phyloP scores from a whole-genome alignment of 30 jellyfish, hydroid and myxozoan genomes.

The Aurelia coerulea region DNA sequence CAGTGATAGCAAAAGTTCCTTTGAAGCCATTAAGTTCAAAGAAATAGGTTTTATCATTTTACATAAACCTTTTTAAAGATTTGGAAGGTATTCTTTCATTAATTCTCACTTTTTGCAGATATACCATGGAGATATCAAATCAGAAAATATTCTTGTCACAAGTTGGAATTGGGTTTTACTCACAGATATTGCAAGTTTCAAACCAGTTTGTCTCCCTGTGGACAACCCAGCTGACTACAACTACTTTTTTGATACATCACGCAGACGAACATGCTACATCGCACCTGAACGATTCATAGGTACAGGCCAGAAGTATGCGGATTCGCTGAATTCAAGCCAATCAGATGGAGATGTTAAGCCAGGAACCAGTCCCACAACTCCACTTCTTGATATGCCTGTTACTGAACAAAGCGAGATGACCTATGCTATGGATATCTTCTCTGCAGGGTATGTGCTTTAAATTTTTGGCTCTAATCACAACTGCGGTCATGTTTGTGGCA shows the following conservation, averaged over 20 bases:
- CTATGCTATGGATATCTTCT: slow-evolving; percentile 92
- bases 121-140: slow-evolving; percentile 97
- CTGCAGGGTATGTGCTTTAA: slow-evolving; percentile 83
- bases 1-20: no score
- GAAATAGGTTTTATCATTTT: no score
- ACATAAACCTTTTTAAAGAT: no score
- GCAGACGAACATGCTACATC: slow-evolving; percentile 94
- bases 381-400: slow-evolving; percentile 82
- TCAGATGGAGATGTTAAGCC: slow-evolving; percentile 47
- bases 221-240: slow-evolving; percentile 99
- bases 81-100: no score
- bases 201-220: slow-evolving; percentile 94
- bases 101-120: slow-evolving; percentile 40
- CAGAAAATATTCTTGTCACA: slow-evolving; percentile 92
- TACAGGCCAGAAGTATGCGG: slow-evolving; percentile 72
- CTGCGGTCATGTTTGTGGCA: no score
- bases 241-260: slow-evolving; percentile 96
- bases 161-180: slow-evolving; percentile 96
- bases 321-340: slow-evolving; percentile 25
- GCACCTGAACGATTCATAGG: slow-evolving; percentile 99
- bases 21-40: no score
- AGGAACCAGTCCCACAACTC: slow-evolving; percentile 74
- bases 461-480: neutral
- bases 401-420: slow-evolving; percentile 84
- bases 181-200: slow-evolving; percentile 93